phyloP scores from a whole-genome alignment of 1,140 invertebrate genomes.

The Conus ventricosus region DNA sequence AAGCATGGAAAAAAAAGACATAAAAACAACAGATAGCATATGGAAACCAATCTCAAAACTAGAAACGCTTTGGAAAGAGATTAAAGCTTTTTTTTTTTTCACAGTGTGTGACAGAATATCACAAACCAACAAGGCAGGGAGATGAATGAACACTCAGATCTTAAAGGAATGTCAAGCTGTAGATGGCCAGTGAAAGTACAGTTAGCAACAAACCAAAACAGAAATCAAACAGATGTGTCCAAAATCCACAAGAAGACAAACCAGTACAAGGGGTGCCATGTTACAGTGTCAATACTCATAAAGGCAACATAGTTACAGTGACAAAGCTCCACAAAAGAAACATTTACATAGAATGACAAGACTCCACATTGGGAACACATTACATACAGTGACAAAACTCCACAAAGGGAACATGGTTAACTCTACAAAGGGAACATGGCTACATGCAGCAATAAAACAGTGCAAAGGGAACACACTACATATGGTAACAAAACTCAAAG shows the following conservation, averaged over 20 bases:
- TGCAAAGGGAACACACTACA: too few relatives aligned
- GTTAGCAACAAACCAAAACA: neutral
- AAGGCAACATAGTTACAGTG: too few relatives aligned
- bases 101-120: neutral
- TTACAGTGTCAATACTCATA: too few relatives aligned
- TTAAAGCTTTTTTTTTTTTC: neutral
- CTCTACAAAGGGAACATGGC: too few relatives aligned
- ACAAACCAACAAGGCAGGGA: slow-evolving; percentile 3
- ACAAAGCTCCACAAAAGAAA: too few relatives aligned
- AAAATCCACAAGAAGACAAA: neutral
- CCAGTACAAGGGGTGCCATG: too few relatives aligned
- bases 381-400: too few relatives aligned
- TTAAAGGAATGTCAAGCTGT: slow-evolving; percentile 18
- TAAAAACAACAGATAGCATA: neutral
- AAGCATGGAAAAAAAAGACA: neutral
- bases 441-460: too few relatives aligned
- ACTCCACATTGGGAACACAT: too few relatives aligned
- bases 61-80: neutral
- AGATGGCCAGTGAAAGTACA: neutral
- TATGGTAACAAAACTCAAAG: too few relatives aligned
- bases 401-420: too few relatives aligned
- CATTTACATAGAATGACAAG: too few relatives aligned
- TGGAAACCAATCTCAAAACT: neutral
- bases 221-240: neutral
- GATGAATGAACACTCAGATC: neutral